Evolutionary conservation across 2,797 vertebrate species (phyloP), one percentile per base, ranked within the genome.

Genomic region (Microcaecilia unicolor): DNA sequence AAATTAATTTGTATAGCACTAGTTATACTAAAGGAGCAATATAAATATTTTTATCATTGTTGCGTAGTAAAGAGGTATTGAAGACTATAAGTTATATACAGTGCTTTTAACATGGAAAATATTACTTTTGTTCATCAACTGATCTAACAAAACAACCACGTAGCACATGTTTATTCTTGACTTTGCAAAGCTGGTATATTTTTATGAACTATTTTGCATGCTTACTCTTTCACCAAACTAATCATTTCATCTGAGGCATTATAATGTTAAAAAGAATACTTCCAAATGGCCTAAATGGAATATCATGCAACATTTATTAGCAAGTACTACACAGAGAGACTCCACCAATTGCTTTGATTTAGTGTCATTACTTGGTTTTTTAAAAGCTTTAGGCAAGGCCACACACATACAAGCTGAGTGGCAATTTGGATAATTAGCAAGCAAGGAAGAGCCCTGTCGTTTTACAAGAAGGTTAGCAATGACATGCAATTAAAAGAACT

Each of bases 401-500:
- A 76, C 70, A 70, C 70, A 66, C 55, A 19, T 41, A 49, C 52
- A 56, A 61, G 58, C 54, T 7, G 33, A 67, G 65, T 67, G 33
- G 64, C 44, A 54, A 75, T 76, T 74, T 59, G 57, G 64, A 68
- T 81, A 83, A 80, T 82, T 80, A 80, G 67, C 52, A 60, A 56
- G 40, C 70, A 70, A 60, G 51, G 70, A 56, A 67, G 54, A 66
- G 49, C 45, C 45, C 57, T 77, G 72, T 74, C 73, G 70, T 56
- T 73, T 67, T 71, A 71, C 38, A 58, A 64, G 70, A 51, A 60
- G 62, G 37, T 61, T 65, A 68, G 50, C 56, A 51, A 56, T 70
- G 77, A 76, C 69, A 59, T 34, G 56, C 64, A 78, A 80, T 79
- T 83, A 74, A 78, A 66, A 74, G 34, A 66, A 32, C 57, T 41